Base-by-base conservation (phyloP, 1,140 invertebrate genomes). In the Saccostrea cuccullata region DNA sequence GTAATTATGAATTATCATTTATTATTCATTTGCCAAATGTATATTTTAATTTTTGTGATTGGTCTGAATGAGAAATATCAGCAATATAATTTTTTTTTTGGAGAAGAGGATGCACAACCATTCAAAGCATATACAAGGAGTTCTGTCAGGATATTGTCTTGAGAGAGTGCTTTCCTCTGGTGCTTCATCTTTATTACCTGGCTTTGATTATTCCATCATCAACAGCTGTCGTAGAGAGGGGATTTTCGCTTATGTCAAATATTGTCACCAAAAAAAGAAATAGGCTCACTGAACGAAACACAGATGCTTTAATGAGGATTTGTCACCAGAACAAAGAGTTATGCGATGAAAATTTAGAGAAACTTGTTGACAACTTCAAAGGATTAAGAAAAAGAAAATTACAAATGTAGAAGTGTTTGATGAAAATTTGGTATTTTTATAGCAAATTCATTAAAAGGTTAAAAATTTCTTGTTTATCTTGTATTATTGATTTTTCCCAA, bases 221-320 rank as follows among this genome's bases (percentile, higher is more conserved):
- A 15, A 90, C 88, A 17, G 90, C 88, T 13, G 60, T 86, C 11
- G 89, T 90, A 9, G 60, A 86, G 30, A 67, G 85, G 40, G 64
- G 85, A 26, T 86, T 86, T 86, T 86, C 60, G 6, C 36, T 86
- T 12, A 70, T 86, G 85, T 30, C 58, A 6, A 86, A 86, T 40
- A 86, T 86, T 23, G 55, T 86, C 9, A 70, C 85, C 67, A n/a
- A 26, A n/a, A 86, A 86, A 36, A 86, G 58, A 60, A 86, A 86
- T 47, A 86, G 85, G 60, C 40, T 86, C 20, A 86, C 85, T 13
- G 55, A 60, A 60, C 20, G 23, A 58, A 56, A 86, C n/a, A 86
- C 85, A 40, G 64, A 60, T 86, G 60, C 60, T 12, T 30, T 60
- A 0, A 86, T 86, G 85, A 3, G 23, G 1, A 86, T 86, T 40